phyloP scores from a whole-genome alignment of 2,797 vertebrate species.

The Naso thynnoides region DNA sequence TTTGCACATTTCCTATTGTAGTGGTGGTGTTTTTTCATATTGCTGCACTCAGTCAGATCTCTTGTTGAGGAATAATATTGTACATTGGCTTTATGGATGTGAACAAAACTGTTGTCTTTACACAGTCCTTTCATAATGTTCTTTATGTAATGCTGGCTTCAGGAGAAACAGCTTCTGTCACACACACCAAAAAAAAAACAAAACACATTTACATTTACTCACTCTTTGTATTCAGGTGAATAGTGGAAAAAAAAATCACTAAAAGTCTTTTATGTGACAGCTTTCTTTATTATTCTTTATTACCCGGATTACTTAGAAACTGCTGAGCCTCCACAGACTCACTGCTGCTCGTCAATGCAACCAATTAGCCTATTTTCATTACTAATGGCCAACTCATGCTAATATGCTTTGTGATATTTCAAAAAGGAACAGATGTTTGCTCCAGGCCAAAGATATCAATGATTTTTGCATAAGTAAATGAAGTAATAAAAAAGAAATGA shows the following conservation, averaged over 20 bases:
- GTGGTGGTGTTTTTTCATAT: slow-evolving; percentile 23
- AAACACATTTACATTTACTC: neutral
- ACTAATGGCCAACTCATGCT: slow-evolving; percentile 2
- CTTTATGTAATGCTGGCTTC: slow-evolving; percentile 15
- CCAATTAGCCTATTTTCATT: neutral
- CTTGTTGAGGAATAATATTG: slow-evolving; percentile 24
- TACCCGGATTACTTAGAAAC: neutral
- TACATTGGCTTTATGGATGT: slow-evolving; percentile 18
- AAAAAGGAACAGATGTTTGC: neutral
- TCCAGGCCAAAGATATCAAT: neutral
- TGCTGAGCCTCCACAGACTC: neutral
- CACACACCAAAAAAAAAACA: too few species aligned
- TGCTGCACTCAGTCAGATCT: slow-evolving; percentile 20
- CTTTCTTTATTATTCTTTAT: neutral
- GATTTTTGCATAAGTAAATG: too few species aligned
- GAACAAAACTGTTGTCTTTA: slow-evolving; percentile 16
- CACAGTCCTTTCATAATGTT: slow-evolving; percentile 6
- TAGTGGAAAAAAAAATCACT: neutral
- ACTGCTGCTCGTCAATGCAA: neutral
- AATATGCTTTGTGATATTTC: neutral
- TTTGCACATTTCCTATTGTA: slow-evolving; percentile 34
- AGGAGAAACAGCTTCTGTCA: slow-evolving; percentile 20
- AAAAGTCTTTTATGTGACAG: neutral
- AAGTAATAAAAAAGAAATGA: neutral
- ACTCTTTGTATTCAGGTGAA: neutral